phyloP scores from a whole-genome alignment of 1,140 invertebrate genomes.

The Drosophila tsacasi region DNA sequence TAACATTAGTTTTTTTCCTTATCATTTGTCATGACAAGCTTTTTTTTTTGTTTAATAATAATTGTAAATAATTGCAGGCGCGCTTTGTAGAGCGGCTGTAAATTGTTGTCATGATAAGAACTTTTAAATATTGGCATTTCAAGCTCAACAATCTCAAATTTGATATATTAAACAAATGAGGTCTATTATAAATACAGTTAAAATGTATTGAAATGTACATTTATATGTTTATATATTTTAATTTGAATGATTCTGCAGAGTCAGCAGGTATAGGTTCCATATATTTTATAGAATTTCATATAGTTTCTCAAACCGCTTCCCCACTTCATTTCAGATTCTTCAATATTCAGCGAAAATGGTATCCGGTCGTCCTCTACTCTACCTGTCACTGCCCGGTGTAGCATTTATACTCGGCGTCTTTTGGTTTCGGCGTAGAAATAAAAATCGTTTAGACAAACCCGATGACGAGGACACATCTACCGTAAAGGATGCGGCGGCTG shows the following conservation, averaged over 20 bases:
- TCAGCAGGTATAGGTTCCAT: too few relatives aligned
- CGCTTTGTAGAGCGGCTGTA: conserved; percentile 4
- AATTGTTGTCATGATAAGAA: conserved; percentile 30
- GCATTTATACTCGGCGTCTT: conserved; percentile 84
- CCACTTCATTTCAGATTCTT: conserved; percentile 46
- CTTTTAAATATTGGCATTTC: neutral
- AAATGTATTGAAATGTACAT: neutral
- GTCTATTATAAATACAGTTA: neutral
- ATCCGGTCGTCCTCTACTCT: conserved; percentile 84
- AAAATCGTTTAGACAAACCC: conserved; percentile 78
- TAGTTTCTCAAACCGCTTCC: neutral
- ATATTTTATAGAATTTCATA: too few relatives aligned
- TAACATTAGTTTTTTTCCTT: conserved; percentile 2
- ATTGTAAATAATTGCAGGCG: conserved; percentile 22
- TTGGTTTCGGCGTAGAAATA: conserved; percentile 85
- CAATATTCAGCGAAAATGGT: conserved; percentile 85
- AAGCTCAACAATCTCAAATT: neutral
- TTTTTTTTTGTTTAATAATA: conserved; percentile 12
- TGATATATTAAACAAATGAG: neutral
- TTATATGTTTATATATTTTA: too few relatives aligned
- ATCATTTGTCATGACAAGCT: conserved; percentile 27
- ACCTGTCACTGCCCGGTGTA: conserved; percentile 84
- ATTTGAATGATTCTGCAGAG: too few relatives aligned
- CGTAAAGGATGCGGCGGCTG: conserved; percentile 17
- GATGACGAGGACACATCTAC: conserved; percentile 62